phyloP scores from a whole-genome alignment of 2,113 vertebrate species.

The Coptodon rendalli region DNA sequence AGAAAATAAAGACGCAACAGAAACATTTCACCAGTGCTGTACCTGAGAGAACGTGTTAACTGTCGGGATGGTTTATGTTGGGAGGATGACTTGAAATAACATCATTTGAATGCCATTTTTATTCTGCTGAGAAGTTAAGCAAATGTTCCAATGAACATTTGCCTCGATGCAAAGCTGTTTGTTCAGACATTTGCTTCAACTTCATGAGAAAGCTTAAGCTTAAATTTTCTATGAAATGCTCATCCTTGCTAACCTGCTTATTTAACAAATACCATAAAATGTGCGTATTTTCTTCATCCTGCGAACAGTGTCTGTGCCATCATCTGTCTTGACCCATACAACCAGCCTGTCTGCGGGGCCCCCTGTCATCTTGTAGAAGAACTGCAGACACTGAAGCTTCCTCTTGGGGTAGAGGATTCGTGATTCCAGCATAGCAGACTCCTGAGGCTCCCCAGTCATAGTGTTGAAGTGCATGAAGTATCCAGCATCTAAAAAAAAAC shows the following conservation, averaged over 20 bases:
- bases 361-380: conserved; percentile 88
- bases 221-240: not conserved
- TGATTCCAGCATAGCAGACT: conserved; percentile 83
- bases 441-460: conserved; percentile 46
- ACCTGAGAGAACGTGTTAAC: not conserved
- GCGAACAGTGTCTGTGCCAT: conserved; percentile 76
- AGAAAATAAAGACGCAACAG: not conserved
- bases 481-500: conserved; percentile 70
- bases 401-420: conserved; percentile 85
- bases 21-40: not conserved
- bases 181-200: not conserved
- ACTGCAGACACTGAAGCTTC: conserved; percentile 85
- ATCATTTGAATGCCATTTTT: not conserved
- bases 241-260: not conserved
- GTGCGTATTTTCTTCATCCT: conserved; percentile 78
- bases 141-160: not conserved
- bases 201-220: not conserved
- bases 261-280: conserved; percentile 71
- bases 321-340: conserved; percentile 84
- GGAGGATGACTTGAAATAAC: not conserved
- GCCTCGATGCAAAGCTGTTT: not conserved
- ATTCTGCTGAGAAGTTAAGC: not conserved
- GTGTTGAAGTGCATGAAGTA: conserved; percentile 83
- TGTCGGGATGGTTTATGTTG: not conserved
- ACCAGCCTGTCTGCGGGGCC: conserved; percentile 74